A percentile compares a stretch with the other conserved stretches of the same genome.
phyloP scores from a whole-genome alignment of 2,797 vertebrate species.

The Neosilurus hyrtlii region DNA sequence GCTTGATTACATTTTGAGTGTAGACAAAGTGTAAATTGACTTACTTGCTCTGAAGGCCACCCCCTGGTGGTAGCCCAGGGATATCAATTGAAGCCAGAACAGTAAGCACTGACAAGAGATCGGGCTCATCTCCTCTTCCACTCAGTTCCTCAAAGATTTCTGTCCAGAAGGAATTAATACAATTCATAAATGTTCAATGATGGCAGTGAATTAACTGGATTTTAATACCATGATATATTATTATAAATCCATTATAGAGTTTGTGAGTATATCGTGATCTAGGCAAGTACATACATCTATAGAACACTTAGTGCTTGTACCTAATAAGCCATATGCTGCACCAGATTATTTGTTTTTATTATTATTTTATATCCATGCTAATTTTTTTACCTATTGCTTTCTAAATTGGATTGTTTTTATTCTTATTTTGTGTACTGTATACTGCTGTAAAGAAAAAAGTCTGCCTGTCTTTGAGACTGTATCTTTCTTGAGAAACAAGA shows the following conservation, averaged over 20 bases:
- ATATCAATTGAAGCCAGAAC: constrained; percentile 73
- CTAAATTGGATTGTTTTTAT: not conserved
- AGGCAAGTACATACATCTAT: not conserved
- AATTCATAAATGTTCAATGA: not conserved
- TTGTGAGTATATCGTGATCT: not conserved
- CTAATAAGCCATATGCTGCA: not conserved
- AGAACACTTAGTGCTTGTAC: not conserved
- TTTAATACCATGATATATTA: not conserved
- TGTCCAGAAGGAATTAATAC: constrained; percentile 46
- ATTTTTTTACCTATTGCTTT: not conserved
- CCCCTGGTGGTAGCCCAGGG: constrained; percentile 79
- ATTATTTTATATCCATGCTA: not conserved
- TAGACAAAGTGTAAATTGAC: constrained; percentile 27
- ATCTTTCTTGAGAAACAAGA: too few relatives aligned
- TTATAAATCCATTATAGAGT: not conserved
- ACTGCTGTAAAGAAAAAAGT: not conserved
- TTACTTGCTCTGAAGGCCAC: constrained; percentile 82
- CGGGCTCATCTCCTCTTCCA: constrained; percentile 70
- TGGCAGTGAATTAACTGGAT: not conserved
- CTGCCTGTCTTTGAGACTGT: too few relatives aligned
- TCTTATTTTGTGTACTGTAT: not conserved
- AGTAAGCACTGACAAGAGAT: constrained; percentile 76
- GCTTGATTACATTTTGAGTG: not conserved
- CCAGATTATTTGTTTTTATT: not conserved
- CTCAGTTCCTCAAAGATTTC: constrained; percentile 76